phyloP scores from a whole-genome alignment of 2,113 vertebrate species.

The Poicephalus meyeri region DNA sequence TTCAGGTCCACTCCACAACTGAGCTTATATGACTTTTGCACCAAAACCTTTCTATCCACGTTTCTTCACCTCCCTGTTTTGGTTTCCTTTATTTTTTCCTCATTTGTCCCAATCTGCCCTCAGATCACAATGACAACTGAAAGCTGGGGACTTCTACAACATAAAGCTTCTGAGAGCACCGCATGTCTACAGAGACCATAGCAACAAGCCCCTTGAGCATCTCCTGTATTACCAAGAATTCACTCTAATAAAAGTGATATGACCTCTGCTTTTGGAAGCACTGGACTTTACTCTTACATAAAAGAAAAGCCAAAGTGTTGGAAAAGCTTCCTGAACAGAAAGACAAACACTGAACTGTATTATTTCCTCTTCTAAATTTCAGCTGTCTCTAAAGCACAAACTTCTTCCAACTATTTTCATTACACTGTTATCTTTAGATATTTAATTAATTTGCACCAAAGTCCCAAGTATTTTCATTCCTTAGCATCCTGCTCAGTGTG shows the following conservation, averaged over 20 bases:
- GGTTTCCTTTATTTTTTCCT: not conserved
- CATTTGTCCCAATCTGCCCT: not conserved
- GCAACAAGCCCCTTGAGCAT: not conserved
- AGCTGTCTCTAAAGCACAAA: slow-evolving; percentile 54
- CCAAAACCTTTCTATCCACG: not conserved
- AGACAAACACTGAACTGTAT: not conserved
- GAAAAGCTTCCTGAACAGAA: not conserved
- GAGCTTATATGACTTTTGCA: not conserved
- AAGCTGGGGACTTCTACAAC: not conserved
- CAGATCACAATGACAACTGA: not conserved
- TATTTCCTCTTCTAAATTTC: slow-evolving; percentile 17
- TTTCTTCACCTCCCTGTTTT: not conserved
- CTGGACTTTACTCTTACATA: not conserved
- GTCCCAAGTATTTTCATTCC: slow-evolving; percentile 59
- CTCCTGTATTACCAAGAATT: not conserved
- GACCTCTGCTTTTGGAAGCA: not conserved
- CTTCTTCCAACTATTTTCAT: slow-evolving; percentile 57
- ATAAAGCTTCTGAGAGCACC: not conserved
- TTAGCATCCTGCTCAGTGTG: slow-evolving; percentile 43
- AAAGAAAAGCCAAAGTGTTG: not conserved
- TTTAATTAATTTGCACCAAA: slow-evolving; percentile 77
- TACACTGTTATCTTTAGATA: slow-evolving; percentile 63
- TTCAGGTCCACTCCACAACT: not conserved
- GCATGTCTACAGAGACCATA: not conserved
- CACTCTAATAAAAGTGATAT: not conserved